These are phyloP conservation scores for Tapirus terrestris DNA, from an alignment of 2,113 vertebrate genomes.

Conservation along the genomic window DNA sequence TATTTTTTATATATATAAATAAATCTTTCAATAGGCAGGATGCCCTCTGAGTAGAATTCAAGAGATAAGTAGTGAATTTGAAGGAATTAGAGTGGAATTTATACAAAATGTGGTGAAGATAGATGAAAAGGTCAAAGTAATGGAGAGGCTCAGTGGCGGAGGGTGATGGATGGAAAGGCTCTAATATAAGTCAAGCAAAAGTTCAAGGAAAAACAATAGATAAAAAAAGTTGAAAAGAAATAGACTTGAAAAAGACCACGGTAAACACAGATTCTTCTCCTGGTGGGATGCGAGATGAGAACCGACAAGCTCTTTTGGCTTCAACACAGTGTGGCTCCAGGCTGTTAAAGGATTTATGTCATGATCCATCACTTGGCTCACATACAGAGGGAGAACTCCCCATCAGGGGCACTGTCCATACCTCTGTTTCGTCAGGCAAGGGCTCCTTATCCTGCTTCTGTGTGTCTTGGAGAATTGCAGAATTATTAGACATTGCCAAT, in stretches of 20 bases:
- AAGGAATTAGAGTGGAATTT: not conserved
- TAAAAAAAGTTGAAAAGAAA: not conserved
- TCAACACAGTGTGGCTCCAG: rapidly evolving
- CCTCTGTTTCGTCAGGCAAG: no score
- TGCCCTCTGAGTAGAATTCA: not conserved
- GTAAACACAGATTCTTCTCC: no score
- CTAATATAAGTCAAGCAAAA: not conserved
- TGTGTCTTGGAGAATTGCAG: not conserved
- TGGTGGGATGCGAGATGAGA: not conserved
- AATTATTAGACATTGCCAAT: not conserved
- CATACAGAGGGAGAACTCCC: rapidly evolving
- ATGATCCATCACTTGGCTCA: rapidly evolving
- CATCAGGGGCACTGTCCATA: rapidly evolving
- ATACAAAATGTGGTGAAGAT: not conserved
- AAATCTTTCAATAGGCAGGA: not conserved
- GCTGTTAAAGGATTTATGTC: not conserved
- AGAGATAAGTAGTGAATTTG: not conserved
- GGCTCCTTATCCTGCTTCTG: rapidly evolving
- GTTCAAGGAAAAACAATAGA: not conserved
- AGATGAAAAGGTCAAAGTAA: not conserved
- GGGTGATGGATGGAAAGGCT: not conserved
- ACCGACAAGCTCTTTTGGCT: rapidly evolving
- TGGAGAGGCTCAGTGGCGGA: not conserved
- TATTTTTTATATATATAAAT: not conserved
- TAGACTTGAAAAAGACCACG: not conserved